Conservation (phyloP, 2,888 invertebrate genomes). For the Pantelozetes paolii region DNA sequence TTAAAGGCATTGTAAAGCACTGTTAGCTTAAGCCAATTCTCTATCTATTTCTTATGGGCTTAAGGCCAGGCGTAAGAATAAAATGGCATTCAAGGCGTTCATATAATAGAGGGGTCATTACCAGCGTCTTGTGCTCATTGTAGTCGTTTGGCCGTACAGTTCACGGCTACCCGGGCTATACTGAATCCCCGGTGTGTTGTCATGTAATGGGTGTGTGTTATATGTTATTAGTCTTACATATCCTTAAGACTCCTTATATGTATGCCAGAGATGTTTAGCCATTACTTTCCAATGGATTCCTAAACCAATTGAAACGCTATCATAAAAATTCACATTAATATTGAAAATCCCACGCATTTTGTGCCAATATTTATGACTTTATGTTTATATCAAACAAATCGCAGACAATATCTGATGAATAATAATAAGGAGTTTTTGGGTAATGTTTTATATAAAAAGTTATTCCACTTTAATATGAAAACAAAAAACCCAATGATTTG, state of each 20-base stretch:
- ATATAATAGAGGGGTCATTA: constrained; percentile 25
- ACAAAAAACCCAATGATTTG: background rate
- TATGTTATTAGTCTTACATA: constrained; percentile 3
- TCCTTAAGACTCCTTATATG: too few species aligned
- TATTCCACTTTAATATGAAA: too few species aligned
- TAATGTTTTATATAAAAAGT: background rate
- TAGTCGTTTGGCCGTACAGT: constrained; percentile 12
- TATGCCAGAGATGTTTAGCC: constrained; percentile 3
- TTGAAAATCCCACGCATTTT: background rate
- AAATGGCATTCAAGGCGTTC: constrained; percentile 27
- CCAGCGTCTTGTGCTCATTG: background rate
- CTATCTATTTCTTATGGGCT: constrained; percentile 12
- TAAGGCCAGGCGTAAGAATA: constrained; percentile 7
- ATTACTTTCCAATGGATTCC: background rate
- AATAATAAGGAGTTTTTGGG: background rate
- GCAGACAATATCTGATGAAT: background rate
- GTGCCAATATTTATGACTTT: background rate
- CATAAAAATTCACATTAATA: constrained; percentile 12
- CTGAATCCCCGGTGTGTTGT: constrained; percentile 28
- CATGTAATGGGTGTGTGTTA: constrained; percentile 29
- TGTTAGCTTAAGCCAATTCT: constrained; percentile 28
- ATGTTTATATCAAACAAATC: background rate
- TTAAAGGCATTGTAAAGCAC: constrained; percentile 24
- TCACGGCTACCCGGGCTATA: background rate
- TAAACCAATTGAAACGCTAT: background rate